phyloP scores from a whole-genome alignment of 2,888 invertebrate genomes.

The Pyrgus malvae region DNA sequence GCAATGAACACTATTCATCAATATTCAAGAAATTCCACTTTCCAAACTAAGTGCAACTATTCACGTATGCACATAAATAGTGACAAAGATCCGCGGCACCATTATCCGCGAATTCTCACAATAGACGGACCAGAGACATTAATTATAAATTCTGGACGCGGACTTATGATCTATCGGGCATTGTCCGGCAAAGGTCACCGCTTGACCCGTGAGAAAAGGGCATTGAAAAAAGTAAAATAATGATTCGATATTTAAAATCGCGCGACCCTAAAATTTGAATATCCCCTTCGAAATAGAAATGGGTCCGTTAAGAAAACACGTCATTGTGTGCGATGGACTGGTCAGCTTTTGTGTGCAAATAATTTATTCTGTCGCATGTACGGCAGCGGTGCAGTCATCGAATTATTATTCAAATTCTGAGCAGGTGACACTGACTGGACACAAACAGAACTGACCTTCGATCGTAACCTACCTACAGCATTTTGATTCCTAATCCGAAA shows the following conservation, averaged over 20 bases:
- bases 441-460: constrained; percentile 71
- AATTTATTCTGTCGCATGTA: constrained; percentile 70
- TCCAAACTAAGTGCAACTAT: constrained; percentile 57
- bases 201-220: constrained; percentile 79
- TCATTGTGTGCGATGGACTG: constrained; percentile 51
- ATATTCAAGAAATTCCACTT: constrained; percentile 78
- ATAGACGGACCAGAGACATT: constrained; percentile 60
- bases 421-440: constrained; percentile 59
- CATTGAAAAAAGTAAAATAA: constrained; percentile 50
- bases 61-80: constrained; percentile 58
- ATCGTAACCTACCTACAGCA: constrained; percentile 25
- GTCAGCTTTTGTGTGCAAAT: constrained; percentile 62
- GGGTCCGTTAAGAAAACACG: constrained; percentile 68
- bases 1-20: constrained; percentile 54
- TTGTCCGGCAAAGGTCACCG: constrained; percentile 72
- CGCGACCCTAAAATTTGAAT: constrained; percentile 79
- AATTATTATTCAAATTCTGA: constrained; percentile 69
- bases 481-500: constrained; percentile 4
- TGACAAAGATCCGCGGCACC: constrained; percentile 53
- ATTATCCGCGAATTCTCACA: constrained; percentile 71
- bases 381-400: constrained; percentile 50
- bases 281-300: constrained; percentile 53
- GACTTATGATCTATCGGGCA: constrained; percentile 57
- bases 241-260: constrained; percentile 57
- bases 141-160: constrained; percentile 76